A percentile compares a stretch with the other conserved stretches of the same genome.
Evolutionary conservation across 2,113 vertebrate species (phyloP).

Genomic region (Corvus hawaiiensis): DNA sequence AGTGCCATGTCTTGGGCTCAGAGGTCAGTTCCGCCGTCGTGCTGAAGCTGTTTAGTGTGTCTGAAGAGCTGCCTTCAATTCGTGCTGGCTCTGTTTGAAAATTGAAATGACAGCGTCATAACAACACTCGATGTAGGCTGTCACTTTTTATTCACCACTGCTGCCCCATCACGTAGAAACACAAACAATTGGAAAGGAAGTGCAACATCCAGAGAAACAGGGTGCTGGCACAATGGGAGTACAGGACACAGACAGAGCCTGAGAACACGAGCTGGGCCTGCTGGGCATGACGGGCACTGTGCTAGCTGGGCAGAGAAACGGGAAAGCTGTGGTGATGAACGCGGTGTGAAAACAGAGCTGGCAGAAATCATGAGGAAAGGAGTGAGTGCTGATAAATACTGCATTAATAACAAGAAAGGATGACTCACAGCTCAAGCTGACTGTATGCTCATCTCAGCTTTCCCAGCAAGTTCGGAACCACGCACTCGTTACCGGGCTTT

Average conservation of each 20-base stretch:
- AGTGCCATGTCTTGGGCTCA: not conserved
- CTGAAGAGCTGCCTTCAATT: not conserved
- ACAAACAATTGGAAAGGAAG: not conserved
- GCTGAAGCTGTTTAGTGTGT: not conserved
- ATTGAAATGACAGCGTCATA: not conserved
- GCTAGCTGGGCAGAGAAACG: not conserved
- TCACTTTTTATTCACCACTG: constrained; percentile 13
- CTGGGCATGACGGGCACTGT: fast-evolving
- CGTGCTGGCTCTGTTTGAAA: not conserved
- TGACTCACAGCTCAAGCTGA: not conserved
- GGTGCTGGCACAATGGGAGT: not conserved
- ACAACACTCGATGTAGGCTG: not conserved
- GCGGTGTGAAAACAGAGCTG: not conserved
- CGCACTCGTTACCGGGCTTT: not conserved
- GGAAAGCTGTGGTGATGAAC: not conserved
- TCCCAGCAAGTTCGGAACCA: not conserved
- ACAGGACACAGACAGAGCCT: fast-evolving
- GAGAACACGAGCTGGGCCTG: not conserved
- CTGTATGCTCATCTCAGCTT: not conserved
- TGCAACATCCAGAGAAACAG: not conserved
- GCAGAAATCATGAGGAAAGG: not conserved
- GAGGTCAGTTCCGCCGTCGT: not conserved
- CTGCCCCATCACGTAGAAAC: not conserved
- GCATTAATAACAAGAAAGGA: not conserved
- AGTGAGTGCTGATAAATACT: not conserved